Conservation (phyloP, 2,888 invertebrate species). For the Folsomia candida region DNA sequence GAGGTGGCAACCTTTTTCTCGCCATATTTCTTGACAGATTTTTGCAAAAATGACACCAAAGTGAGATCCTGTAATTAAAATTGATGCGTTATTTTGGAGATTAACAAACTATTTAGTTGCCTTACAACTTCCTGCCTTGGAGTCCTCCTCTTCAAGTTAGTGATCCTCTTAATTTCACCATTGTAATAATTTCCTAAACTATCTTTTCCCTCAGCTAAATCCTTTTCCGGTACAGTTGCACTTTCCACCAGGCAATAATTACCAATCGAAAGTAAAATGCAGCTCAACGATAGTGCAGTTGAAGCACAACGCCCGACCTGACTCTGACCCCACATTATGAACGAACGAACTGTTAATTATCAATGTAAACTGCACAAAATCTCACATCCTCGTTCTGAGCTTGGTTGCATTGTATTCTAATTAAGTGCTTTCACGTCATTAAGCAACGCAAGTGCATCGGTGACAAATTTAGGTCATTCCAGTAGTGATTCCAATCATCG, state of each 20-base stretch:
- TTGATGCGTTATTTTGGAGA: neutral
- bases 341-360: too few relatives aligned
- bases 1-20: slow-evolving; percentile 35
- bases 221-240: too few relatives aligned
- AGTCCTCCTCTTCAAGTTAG: neutral
- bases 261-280: neutral
- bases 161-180: neutral
- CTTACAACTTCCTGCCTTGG: neutral
- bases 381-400: too few relatives aligned
- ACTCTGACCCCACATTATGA: neutral
- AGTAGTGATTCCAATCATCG: too few relatives aligned
- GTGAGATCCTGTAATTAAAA: slow-evolving; percentile 23
- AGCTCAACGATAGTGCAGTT: neutral
- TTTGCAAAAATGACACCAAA: slow-evolving; percentile 34
- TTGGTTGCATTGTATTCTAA: too few relatives aligned
- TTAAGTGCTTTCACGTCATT: too few relatives aligned
- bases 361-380: too few relatives aligned
- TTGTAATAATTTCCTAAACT: too few relatives aligned
- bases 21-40: slow-evolving; percentile 31
- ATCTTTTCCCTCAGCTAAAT: too few relatives aligned
- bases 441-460: too few relatives aligned
- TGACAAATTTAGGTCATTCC: too few relatives aligned
- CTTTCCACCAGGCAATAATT: too few relatives aligned
- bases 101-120: neutral
- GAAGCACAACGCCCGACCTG: neutral